phyloP scores from a whole-genome alignment of 2,888 invertebrate genomes.

The Altica lythri region DNA sequence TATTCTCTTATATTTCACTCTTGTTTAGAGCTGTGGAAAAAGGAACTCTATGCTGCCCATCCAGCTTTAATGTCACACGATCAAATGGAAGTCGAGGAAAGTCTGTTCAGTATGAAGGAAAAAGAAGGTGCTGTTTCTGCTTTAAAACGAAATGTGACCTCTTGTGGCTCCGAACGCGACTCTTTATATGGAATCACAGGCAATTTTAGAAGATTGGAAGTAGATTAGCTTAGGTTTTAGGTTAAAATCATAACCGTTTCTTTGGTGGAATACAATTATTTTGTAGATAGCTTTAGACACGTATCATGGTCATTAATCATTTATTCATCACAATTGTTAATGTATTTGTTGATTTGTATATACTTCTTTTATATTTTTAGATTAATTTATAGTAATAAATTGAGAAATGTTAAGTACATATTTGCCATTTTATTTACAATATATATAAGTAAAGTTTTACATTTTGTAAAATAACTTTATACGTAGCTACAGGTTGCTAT shows the following conservation, averaged over 20 bases:
- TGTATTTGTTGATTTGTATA: not conserved
- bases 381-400: not conserved
- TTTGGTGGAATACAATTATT: not conserved
- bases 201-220: constrained; percentile 78
- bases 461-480: not conserved
- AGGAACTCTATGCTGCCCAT: constrained; percentile 66
- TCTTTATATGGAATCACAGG: constrained; percentile 73
- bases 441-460: too few species aligned
- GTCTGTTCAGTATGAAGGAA: constrained; percentile 72
- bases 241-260: constrained; percentile 33
- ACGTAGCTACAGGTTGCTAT: too few species aligned
- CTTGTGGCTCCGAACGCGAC: constrained; percentile 69
- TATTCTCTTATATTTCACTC: too few species aligned
- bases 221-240: constrained; percentile 62
- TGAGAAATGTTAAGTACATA: not conserved
- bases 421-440: not conserved
- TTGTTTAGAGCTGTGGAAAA: constrained; percentile 66
- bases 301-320: not conserved
- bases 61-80: constrained; percentile 69
- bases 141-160: constrained; percentile 61
- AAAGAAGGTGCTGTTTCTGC: constrained; percentile 77
- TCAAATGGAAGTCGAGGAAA: constrained; percentile 70
- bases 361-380: not conserved
- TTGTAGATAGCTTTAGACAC: not conserved
- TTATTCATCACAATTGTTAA: not conserved